Conservation (phyloP, 2,797 vertebrate genomes). For the Melanitta fusca region DNA sequence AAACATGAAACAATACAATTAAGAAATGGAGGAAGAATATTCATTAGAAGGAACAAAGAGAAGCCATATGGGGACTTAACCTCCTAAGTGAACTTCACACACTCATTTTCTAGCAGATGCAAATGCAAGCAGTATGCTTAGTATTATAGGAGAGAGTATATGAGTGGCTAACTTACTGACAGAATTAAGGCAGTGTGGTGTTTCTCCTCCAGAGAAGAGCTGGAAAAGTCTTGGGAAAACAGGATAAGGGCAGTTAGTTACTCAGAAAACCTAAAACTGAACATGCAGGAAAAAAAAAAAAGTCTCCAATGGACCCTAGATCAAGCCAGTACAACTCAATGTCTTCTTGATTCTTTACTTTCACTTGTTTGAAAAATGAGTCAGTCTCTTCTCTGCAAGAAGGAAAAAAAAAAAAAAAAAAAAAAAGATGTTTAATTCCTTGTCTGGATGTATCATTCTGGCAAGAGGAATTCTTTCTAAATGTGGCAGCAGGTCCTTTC, state of each 20-base stretch:
- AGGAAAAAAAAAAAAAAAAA: neutral
- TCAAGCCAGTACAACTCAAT: neutral
- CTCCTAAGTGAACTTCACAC: neutral
- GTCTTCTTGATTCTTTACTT: neutral
- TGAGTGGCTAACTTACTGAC: neutral
- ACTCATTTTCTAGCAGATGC: neutral
- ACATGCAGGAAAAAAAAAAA: neutral
- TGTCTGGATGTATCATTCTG: neutral
- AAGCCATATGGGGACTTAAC: constrained; percentile 7
- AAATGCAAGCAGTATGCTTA: neutral
- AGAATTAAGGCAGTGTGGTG: neutral
- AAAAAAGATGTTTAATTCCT: neutral
- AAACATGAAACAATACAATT: constrained; percentile 29
- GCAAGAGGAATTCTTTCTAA: neutral
- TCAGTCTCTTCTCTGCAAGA: neutral
- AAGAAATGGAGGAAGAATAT: constrained; percentile 33
- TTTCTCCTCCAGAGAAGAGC: neutral
- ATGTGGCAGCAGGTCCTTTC: neutral
- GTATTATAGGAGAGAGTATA: neutral
- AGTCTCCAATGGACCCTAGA: neutral
- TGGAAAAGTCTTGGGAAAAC: neutral
- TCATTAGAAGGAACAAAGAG: constrained; percentile 12
- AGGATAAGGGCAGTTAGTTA: neutral
- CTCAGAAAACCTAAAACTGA: neutral
- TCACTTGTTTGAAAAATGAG: neutral